These are phyloP conservation scores for Solen grandis DNA, from an alignment of 1,140 invertebrate genomes.

Conservation along the genomic window DNA sequence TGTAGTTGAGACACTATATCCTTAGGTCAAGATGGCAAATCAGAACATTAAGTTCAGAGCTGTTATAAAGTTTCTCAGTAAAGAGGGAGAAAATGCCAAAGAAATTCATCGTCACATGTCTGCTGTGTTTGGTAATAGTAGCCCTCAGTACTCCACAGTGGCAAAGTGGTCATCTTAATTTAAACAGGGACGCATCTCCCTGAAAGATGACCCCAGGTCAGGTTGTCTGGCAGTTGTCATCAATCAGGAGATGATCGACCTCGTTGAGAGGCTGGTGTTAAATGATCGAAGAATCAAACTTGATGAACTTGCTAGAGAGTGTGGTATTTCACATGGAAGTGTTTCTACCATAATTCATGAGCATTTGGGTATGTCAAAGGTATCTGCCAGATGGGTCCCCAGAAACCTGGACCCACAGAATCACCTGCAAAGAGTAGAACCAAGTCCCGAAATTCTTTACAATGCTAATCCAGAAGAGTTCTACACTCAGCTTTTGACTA, in stretches of 20 bases:
- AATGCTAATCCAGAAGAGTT: too few relatives aligned
- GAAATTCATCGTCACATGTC: conserved; percentile 1
- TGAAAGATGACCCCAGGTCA: neutral
- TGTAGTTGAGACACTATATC: too few relatives aligned
- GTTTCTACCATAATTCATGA: too few relatives aligned
- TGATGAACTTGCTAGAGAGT: neutral
- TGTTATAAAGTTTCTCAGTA: too few relatives aligned
- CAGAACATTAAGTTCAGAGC: too few relatives aligned
- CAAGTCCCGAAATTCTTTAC: too few relatives aligned
- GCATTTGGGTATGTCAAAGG: too few relatives aligned
- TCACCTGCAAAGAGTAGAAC: conserved; percentile 1
- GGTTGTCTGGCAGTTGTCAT: neutral
- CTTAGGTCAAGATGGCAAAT: too few relatives aligned
- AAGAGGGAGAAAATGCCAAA: too few relatives aligned
- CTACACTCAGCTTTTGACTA: too few relatives aligned
- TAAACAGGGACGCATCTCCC: neutral
- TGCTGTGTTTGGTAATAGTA: neutral
- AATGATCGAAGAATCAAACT: neutral
- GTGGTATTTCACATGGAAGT: neutral
- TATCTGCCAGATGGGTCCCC: too few relatives aligned
- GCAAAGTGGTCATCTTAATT: conserved; percentile 7
- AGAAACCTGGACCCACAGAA: neutral
- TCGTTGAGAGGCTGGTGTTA: neutral
- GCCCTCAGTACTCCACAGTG: conserved; percentile 1
- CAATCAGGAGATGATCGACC: neutral